Conservation (phyloP, 2,888 invertebrate species). For the Agapostemon virescens region DNA sequence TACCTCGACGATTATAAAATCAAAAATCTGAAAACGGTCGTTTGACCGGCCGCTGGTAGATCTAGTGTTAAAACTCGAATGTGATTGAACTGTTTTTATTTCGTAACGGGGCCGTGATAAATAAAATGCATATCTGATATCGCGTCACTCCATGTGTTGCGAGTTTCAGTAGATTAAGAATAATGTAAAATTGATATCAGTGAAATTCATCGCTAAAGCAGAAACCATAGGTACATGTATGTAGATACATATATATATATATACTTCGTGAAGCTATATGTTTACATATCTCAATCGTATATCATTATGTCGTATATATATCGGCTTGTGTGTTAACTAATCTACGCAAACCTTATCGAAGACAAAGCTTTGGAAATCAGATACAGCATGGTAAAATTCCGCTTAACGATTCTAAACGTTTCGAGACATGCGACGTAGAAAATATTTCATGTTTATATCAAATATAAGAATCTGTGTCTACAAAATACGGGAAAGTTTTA, state of each 20-base stretch:
- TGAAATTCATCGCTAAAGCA: not conserved
- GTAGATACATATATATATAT: no score
- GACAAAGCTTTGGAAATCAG: not conserved
- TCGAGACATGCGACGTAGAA: not conserved
- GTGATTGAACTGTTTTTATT: not conserved
- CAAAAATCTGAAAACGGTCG: no score
- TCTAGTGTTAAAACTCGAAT: no score
- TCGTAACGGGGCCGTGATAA: not conserved
- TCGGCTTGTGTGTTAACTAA: not conserved
- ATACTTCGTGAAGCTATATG: not conserved
- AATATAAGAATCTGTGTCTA: not conserved
- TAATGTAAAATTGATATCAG: not conserved
- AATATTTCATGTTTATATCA: not conserved
- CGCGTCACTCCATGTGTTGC: not conserved
- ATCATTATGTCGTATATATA: no score
- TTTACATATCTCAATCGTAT: not conserved
- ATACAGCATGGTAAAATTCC: no score
- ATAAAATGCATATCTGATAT: not conserved
- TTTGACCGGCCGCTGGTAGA: no score
- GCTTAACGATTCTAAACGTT: not conserved
- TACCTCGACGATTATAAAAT: no score
- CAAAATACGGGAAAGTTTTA: not conserved
- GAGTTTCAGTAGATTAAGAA: not conserved
- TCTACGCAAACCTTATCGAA: not conserved
- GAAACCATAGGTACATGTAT: not conserved